Percentiles rank a stretch among this genome's conserved stretches.
Evolutionary conservation across 2,113 vertebrate species (phyloP).

Genomic region (Poeciliopsis prolifica): DNA sequence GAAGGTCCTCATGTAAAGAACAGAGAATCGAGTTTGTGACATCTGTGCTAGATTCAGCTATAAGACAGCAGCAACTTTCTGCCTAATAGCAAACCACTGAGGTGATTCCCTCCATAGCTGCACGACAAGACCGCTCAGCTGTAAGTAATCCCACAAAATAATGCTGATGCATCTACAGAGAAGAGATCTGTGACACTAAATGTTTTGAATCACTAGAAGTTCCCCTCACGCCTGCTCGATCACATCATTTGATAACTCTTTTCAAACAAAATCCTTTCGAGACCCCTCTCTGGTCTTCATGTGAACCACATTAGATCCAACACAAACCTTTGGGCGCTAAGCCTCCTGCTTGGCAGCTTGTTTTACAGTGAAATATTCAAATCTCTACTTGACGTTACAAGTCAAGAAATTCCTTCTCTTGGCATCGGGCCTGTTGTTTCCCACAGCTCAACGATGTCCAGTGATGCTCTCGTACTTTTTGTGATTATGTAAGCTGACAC

Average conservation of each 20-base stretch:
- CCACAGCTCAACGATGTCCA: slow-evolving; percentile 42
- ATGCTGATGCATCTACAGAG: not conserved
- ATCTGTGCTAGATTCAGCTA: not conserved
- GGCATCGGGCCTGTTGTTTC: slow-evolving; percentile 32
- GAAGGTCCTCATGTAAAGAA: not conserved
- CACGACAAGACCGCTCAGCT: not conserved
- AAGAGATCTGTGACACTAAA: not conserved
- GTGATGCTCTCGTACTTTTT: slow-evolving; percentile 47
- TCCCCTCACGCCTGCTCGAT: not conserved
- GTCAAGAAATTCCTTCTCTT: not conserved
- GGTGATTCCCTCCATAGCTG: too few species aligned
- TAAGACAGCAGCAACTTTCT: not conserved
- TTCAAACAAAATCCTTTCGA: not conserved
- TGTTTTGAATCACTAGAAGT: not conserved
- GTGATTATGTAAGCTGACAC: slow-evolving; percentile 53
- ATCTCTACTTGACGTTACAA: not conserved
- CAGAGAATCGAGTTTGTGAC: not conserved
- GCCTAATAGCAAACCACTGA: too few species aligned
- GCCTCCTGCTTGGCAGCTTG: not conserved
- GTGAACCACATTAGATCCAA: not conserved
- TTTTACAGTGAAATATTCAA: slow-evolving; percentile 2
- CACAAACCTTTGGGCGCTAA: not conserved
- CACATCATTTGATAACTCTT: not conserved
- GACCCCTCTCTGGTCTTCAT: not conserved
- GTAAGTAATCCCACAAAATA: not conserved